These are phyloP conservation scores for Bemisia tabaci DNA, from an alignment of 1,140 invertebrate species.

Conservation along the genomic window DNA sequence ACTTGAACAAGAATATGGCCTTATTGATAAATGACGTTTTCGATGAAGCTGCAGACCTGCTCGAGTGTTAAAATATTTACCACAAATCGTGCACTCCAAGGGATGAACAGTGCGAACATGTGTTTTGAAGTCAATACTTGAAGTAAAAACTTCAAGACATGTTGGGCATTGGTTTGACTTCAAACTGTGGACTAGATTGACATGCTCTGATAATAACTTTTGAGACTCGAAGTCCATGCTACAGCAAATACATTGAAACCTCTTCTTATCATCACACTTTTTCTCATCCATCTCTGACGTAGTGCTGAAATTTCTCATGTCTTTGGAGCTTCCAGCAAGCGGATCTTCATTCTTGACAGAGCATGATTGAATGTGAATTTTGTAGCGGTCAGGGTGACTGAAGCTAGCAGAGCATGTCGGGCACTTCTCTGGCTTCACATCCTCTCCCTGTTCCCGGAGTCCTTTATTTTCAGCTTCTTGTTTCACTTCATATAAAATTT, in stretches of 20 bases:
- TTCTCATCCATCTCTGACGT: slow-evolving; percentile 10
- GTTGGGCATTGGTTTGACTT: slow-evolving; percentile 18
- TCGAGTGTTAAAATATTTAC: slow-evolving; percentile 39
- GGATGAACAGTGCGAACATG: slow-evolving; percentile 48
- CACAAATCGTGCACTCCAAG: slow-evolving; percentile 60
- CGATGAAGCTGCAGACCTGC: slow-evolving; percentile 55
- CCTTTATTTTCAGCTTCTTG: slow-evolving; percentile 2
- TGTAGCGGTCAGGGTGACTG: background rate
- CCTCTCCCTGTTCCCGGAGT: background rate
- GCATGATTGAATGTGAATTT: background rate
- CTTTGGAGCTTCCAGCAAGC: slow-evolving; percentile 11
- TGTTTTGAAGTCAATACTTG: slow-evolving; percentile 19
- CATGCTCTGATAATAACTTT: slow-evolving; percentile 9
- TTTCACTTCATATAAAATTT: slow-evolving; percentile 1
- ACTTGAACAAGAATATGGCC: slow-evolving; percentile 55
- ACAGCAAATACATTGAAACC: background rate
- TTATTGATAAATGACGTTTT: slow-evolving; percentile 61
- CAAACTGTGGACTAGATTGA: slow-evolving; percentile 6
- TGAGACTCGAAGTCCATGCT: background rate
- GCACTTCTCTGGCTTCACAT: background rate
- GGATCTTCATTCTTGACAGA: slow-evolving; percentile 2
- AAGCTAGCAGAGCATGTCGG: background rate
- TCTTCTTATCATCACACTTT: slow-evolving; percentile 3
- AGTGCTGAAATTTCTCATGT: slow-evolving; percentile 7
- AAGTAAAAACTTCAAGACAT: slow-evolving; percentile 22